Percentiles rank a stretch among this genome's conserved stretches.
Evolutionary conservation across 2,113 vertebrate genomes (phyloP).

Genomic region (Kryptolebias marmoratus): DNA sequence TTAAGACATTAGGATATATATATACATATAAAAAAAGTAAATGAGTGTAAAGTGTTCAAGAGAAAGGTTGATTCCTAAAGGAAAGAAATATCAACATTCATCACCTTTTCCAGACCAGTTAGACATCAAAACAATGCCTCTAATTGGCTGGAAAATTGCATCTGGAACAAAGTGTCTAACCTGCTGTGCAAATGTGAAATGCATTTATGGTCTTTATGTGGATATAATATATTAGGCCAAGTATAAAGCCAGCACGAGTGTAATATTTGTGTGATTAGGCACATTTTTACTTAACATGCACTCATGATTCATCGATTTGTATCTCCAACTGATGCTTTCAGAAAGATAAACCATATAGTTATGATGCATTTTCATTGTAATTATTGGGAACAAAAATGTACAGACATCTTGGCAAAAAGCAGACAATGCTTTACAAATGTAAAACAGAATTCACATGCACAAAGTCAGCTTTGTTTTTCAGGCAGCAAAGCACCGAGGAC

Average conservation of each 20-base stretch:
- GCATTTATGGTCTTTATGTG: conserved; percentile 12
- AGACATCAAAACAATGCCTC: conserved; percentile 23
- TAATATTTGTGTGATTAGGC: neutral
- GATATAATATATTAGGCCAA: neutral
- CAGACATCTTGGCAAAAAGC: neutral
- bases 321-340: neutral
- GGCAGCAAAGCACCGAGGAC: conserved; percentile 22
- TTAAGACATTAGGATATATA: too few species aligned
- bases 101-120: conserved; percentile 31
- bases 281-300: neutral
- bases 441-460: neutral
- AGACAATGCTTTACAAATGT: neutral
- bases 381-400: neutral
- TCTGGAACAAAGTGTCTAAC: conserved; percentile 45
- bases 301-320: neutral
- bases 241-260: conserved; percentile 14
- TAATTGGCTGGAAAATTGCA: conserved; percentile 66
- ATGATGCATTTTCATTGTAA: too few species aligned
- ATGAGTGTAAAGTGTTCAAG: conserved; percentile 4
- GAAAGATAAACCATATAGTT: neutral
- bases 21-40: neutral
- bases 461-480: conserved; percentile 35
- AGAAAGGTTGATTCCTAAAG: conserved; percentile 54
- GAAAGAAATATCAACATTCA: conserved; percentile 18
- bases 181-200: conserved; percentile 42